A percentile compares a stretch with the other conserved stretches of the same genome.
Evolutionary conservation across 1,140 invertebrate genomes (phyloP).

Genomic region (Mamestra configurata): DNA sequence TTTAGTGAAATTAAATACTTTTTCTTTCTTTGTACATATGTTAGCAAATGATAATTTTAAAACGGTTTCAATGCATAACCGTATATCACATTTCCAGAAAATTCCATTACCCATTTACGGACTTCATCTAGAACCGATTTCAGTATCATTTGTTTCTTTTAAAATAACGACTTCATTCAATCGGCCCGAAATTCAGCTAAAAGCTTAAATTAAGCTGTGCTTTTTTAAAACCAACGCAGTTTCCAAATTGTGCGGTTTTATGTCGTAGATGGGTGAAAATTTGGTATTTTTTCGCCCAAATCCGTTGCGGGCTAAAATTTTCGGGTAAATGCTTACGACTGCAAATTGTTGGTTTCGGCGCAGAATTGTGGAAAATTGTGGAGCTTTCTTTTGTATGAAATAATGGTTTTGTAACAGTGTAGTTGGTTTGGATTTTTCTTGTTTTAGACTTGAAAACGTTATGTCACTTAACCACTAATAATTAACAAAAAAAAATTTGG

Average conservation of each 20-base stretch:
- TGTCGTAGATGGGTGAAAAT: background rate
- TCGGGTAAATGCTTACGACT: slow-evolving; percentile 17
- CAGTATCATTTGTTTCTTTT: background rate
- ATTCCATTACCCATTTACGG: background rate
- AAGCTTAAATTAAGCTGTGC: slow-evolving; percentile 21
- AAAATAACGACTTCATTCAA: slow-evolving; percentile 25
- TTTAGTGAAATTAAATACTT: no score
- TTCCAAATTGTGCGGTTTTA: slow-evolving; percentile 22
- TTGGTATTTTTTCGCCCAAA: slow-evolving; percentile 13
- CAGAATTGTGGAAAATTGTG: background rate
- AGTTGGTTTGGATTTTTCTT: background rate
- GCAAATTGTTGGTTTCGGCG: slow-evolving; percentile 17
- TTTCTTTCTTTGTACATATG: no score
- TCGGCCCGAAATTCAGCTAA: slow-evolving; percentile 3
- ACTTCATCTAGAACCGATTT: background rate
- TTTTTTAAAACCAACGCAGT: background rate
- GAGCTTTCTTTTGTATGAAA: background rate
- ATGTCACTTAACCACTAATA: no score
- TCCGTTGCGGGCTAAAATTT: slow-evolving; percentile 5
- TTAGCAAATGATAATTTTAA: no score
- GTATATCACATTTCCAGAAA: no score
- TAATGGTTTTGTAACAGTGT: slow-evolving; percentile 4
- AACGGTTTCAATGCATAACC: no score
- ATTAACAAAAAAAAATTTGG: no score
- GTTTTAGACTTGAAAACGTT: no score